Percentiles rank a stretch among this genome's conserved stretches.
phyloP scores from a whole-genome alignment of 2,888 invertebrate species.

The Epinotia ramella region DNA sequence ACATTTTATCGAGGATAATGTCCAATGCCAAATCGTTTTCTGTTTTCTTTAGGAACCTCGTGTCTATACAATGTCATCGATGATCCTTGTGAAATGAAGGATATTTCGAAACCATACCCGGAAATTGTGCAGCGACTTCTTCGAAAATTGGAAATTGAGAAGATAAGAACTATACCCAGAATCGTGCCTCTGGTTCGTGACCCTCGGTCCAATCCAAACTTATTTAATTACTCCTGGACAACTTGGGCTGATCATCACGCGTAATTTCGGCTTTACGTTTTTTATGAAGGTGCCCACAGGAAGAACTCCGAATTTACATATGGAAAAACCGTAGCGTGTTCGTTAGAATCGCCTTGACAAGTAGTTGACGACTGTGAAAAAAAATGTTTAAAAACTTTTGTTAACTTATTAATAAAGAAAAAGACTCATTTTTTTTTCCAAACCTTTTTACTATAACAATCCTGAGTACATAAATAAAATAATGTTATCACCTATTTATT shows the following conservation, averaged over 20 bases:
- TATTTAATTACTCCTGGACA: conserved; percentile 32
- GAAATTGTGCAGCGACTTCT: conserved; percentile 11
- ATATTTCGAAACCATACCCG: conserved; percentile 31
- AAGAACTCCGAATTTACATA: too few species aligned
- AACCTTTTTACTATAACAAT: too few species aligned
- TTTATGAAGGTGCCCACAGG: too few species aligned
- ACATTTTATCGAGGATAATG: too few species aligned
- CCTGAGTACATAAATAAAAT: too few species aligned
- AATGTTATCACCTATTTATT: not conserved
- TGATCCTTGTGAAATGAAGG: conserved; percentile 42
- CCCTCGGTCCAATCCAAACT: conserved; percentile 19
- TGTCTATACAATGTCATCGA: conserved; percentile 36
- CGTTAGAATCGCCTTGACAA: too few species aligned
- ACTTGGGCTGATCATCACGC: conserved; percentile 31
- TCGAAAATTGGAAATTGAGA: conserved; percentile 17
- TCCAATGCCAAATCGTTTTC: not conserved
- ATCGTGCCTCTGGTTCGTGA: conserved; percentile 23
- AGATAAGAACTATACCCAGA: conserved; percentile 21
- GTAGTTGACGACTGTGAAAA: too few species aligned
- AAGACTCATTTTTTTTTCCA: too few species aligned
- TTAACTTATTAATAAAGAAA: too few species aligned
- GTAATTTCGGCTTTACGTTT: too few species aligned
- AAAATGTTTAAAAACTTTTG: too few species aligned
- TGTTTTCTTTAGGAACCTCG: conserved; percentile 14
- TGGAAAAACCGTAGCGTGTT: too few species aligned